Evolutionary conservation across 2,888 invertebrate genomes (phyloP), one percentile per base, ranked within the genome.

Genomic region (Drosophila putrida): DNA sequence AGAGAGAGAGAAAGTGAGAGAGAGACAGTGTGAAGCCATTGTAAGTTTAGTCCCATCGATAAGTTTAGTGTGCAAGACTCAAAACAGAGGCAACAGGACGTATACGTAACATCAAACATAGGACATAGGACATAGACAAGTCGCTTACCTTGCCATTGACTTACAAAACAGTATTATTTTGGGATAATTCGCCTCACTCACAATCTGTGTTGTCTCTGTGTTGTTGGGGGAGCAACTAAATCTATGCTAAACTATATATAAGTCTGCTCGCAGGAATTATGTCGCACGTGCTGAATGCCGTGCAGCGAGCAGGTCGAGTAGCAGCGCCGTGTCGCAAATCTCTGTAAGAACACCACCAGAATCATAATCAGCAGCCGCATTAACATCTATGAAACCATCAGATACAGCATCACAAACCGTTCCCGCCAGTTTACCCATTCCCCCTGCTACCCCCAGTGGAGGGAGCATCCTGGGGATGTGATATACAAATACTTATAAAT

Each of bases 201-300:
- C 6, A 39, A 36, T 46, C 44, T 31, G 43, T 38, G 44, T 38
- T 46, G 41, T 46, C 44, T 31, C 49, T 38, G 44, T 38, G 46
- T 46, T 46, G 31, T 31, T 31, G 38, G 58, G 57, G 13, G 43
- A 41, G 43, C 55, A 69, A 83, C 78, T 67, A 78, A 83, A 69
- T 69, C 81, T 88, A 82, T 44, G 70, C 88, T 83, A 89, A 88
- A 95, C 95, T 96, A 96, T 94, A 96, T 96, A 94, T 95, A 96
- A 91, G 96, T 96, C 93, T 96, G 96, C 94, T 96, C 96, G 93
- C 96, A 96, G 93, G 96, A 96, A 93, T 96, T 96, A 93, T 96
- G 96, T 90, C 96, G 94, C 93, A 95, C 93, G 92, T 95, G 94
- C 90, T 95, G 95, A 89, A 95, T 95, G 91, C 95, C 95, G 92